Evolutionary conservation across 2,113 vertebrate genomes (phyloP), one percentile per base, ranked within the genome.

Genomic region (Stercorarius parasiticus): DNA sequence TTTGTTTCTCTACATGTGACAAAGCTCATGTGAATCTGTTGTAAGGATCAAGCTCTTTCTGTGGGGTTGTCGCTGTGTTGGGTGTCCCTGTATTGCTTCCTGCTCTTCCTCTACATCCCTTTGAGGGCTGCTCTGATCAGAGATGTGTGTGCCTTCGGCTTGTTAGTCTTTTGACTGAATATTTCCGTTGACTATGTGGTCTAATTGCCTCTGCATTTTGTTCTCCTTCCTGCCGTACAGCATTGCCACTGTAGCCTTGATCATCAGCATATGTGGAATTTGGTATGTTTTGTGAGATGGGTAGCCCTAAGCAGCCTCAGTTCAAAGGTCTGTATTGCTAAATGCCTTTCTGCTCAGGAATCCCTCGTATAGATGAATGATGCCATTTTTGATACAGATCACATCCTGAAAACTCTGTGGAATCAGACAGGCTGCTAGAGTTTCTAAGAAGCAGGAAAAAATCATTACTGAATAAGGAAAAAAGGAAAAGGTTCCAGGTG

Each of bases 391-490:
- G 21, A 36, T 78, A 30, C 3, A 59, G 23, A 86, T 62, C 29
- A 43, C 13, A 47, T 65, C 21, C 47, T 59, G 70, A 79, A 81
- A 86, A 64, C 25, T 77, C 26, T 25, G 42, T 64, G 65, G 56
- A 66, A 76, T 42, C 3, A 9, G 32, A 9, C 18, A 67, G 56
- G 45, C 66, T 77, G 40, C 10, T 69, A 12, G 61, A 84, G 23
- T 90, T 94, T 81, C 42, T 36, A 79, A 90, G 74, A 45, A 90
- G 34, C 20, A 76, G 36, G 20, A 80, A 87, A 74, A 49, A 69
- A 12, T 20, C 4, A 9, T 70, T 77, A 18, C 38, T 64, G 59
- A 64, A 34, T n/a, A 36, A 73, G 21, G 25, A 45, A 73, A 47
- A 88, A 72, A 77, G 15, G 42, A 62, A n/a, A 56, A 73, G 20